Base-by-base conservation (phyloP, 2,113 vertebrate species). In the Chaenocephalus aceratus region DNA sequence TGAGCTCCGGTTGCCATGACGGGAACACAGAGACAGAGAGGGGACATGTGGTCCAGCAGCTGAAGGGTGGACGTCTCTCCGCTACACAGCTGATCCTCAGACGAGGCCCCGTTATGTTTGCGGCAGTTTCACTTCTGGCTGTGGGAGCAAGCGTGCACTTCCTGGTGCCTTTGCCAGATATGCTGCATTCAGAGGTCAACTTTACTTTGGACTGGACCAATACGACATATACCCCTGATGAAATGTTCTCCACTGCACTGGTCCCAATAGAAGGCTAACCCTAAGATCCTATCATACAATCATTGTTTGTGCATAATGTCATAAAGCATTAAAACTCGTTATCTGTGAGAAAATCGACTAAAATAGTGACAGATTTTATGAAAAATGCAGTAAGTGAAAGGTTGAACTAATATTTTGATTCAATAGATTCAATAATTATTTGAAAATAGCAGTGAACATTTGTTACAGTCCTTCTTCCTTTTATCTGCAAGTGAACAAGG, bases 21-120 rank as follows among this genome's bases (percentile, higher is more conserved):
- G 59, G 26, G 16, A 48, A 34, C 59, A 54, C 11, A 4, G 26
- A 64, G 36, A 45, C 48, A 6, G 46, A 75, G n/a, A 48, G 54
- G 13, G 81, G 1, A 21, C 69, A 44, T 57, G 60, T 13, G 26
- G 49, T 36, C 30, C 67, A 46, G 73, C 73, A 57, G 44, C 34
- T 57, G 56, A 70, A 64, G 15, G 59, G 7, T 18, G 34, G 41
- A 4, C 71, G 2, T 56, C 93, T 95, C 45, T 92, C 94, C 16
- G 67, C 82, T 11, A 52, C 82, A 30, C 94, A 95, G 90, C 88
- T 96, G 82, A 21, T 96, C 36, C 16, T 96, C 80, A 84, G 93
- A 9, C 87, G 94, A 81, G 94, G 94, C 45, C 74, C 94, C 67
- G 75, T 79, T 41, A 13, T 84, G 36, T 78, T 94, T 14, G 88